phyloP scores from a whole-genome alignment of 2,888 invertebrate species.

The Deilephila elpenor region DNA sequence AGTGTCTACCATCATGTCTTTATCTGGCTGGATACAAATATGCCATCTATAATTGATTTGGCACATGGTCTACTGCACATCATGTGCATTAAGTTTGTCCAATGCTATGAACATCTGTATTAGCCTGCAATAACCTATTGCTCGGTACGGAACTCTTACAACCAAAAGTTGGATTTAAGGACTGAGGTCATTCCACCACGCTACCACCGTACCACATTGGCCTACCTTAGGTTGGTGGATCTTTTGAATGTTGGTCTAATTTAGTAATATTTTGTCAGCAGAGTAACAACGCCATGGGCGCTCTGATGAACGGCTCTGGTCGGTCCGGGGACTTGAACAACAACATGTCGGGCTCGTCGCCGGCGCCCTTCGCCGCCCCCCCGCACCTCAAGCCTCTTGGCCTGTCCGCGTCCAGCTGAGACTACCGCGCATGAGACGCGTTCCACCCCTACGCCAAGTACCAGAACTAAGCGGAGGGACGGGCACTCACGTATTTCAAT shows the following conservation, averaged over 20 bases:
- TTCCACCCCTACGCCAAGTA: slow-evolving; percentile 79
- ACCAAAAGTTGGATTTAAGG: no score
- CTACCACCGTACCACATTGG: no score
- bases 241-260: neutral
- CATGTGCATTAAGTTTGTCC: no score
- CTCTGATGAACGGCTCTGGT: slow-evolving; percentile 83
- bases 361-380: slow-evolving; percentile 76
- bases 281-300: slow-evolving; percentile 76
- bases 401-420: slow-evolving; percentile 87
- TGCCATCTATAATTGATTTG: no score
- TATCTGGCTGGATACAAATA: no score
- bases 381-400: slow-evolving; percentile 85
- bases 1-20: no score
- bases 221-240: no score
- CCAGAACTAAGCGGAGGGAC: slow-evolving; percentile 64
- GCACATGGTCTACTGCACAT: no score
- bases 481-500: slow-evolving; percentile 34
- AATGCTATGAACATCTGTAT: no score
- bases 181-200: no score
- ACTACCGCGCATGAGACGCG: slow-evolving; percentile 79
- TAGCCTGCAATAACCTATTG: no score
- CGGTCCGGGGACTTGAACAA: slow-evolving; percentile 87
- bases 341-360: slow-evolving; percentile 86
- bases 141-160: no score
- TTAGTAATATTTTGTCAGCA: slow-evolving; percentile 52